Percentiles rank a stretch among this genome's conserved stretches.
Conservation (phyloP, 2,888 invertebrate genomes). For the Caradrina kadenii region DNA sequence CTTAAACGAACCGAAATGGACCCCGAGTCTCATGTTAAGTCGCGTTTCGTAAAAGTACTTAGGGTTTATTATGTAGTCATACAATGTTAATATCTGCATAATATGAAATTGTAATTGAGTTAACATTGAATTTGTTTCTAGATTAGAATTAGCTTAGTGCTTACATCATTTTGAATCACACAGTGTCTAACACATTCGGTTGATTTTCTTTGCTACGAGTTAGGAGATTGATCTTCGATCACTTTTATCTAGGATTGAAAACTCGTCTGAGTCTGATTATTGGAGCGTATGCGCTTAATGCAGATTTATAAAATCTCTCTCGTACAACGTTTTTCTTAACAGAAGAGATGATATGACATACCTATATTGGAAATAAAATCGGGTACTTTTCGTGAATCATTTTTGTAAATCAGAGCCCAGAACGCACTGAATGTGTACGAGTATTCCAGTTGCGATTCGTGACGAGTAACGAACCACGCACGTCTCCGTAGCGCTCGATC, state of each 20-base stretch:
- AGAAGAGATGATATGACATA: slow-evolving; percentile 4
- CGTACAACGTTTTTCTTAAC: background rate
- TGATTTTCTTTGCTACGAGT: background rate
- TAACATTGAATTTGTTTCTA: background rate
- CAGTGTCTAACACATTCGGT: background rate
- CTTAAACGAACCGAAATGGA: slow-evolving; percentile 89
- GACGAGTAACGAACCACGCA: slow-evolving; percentile 81
- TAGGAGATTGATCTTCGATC: background rate
- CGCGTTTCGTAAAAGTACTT: slow-evolving; percentile 62
- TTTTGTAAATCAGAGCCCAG: slow-evolving; percentile 40
- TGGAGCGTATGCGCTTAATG: background rate
- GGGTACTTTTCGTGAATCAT: slow-evolving; percentile 28
- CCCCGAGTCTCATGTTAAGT: slow-evolving; percentile 69
- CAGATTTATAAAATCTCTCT: background rate
- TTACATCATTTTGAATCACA: background rate
- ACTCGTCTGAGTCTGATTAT: background rate
- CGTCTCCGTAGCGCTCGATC: slow-evolving; percentile 46
- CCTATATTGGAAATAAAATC: slow-evolving; percentile 22
- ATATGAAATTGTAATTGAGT: background rate
- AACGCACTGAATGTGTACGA: slow-evolving; percentile 64
- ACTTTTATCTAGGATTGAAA: background rate
- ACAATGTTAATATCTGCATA: background rate
- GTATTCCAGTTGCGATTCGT: slow-evolving; percentile 69
- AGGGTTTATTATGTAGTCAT: slow-evolving; percentile 24
- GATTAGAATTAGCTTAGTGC: background rate